These are phyloP conservation scores for Coelopa frigida DNA, from an alignment of 1,140 invertebrate species.

Conservation along the genomic window DNA sequence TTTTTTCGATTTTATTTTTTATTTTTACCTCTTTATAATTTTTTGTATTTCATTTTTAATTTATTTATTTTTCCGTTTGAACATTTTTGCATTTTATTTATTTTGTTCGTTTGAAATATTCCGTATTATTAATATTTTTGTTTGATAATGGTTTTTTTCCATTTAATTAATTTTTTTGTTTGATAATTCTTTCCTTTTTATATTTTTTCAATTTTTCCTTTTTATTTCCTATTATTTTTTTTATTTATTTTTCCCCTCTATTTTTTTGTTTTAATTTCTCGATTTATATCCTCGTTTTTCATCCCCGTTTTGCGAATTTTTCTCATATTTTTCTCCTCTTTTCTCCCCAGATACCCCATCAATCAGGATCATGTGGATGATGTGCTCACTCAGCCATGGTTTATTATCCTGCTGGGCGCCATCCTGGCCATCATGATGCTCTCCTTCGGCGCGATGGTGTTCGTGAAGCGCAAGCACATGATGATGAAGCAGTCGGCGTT, in stretches of 20 bases:
- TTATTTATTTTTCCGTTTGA: conserved; percentile 3
- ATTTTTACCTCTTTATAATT: not conserved
- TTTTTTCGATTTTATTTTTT: no score
- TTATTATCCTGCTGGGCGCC: conserved; percentile 61
- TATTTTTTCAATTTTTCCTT: not conserved
- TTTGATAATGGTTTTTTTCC: not conserved
- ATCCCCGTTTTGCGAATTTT: not conserved
- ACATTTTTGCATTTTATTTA: no score
- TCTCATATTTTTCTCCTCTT: conserved; percentile 3
- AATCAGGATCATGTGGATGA: conserved; percentile 48
- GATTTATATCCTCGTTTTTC: not conserved
- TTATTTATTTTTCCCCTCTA: not conserved
- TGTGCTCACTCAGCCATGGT: conserved; percentile 62
- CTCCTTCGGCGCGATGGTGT: conserved; percentile 57
- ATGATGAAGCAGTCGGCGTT: conserved; percentile 44
- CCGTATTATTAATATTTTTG: not conserved
- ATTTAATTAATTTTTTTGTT: no score
- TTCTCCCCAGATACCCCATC: conserved; percentile 47
- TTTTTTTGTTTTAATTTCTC: no score
- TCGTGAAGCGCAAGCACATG: conserved; percentile 48
- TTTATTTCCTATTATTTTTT: not conserved
- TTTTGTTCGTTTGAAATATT: no score
- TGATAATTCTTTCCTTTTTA: not conserved
- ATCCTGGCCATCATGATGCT: conserved; percentile 62
- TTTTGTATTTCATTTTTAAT: conserved; percentile 5